These are phyloP conservation scores for Poliocrania exsul DNA, from an alignment of 2,797 vertebrate genomes.

Conservation along the genomic window DNA sequence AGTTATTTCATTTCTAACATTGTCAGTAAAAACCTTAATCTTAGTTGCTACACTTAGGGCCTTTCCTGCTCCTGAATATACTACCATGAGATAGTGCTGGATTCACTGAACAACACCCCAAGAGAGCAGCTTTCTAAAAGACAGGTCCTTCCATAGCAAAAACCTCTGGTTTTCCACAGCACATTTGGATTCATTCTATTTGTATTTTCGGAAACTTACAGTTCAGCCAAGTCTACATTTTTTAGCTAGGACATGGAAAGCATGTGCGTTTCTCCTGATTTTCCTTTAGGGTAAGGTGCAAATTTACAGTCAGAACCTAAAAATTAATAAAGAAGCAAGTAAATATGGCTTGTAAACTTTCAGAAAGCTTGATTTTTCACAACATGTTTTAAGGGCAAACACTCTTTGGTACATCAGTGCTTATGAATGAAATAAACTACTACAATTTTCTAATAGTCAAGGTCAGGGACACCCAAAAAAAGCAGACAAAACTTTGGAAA, in stretches of 20 bases:
- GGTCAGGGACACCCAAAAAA: not conserved
- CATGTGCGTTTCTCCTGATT: too few species aligned
- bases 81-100: not conserved
- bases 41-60: not conserved
- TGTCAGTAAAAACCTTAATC: not conserved
- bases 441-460: not conserved
- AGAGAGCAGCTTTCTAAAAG: not conserved
- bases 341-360: not conserved
- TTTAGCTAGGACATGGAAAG: not conserved
- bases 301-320: not conserved
- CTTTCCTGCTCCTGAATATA: not conserved
- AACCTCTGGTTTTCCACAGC: not conserved
- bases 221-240: not conserved
- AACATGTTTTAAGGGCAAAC: not conserved
- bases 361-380: constrained; percentile 1
- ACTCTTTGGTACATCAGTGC: not conserved
- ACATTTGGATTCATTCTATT: not conserved
- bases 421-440: not conserved
- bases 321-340: not conserved
- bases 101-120: not conserved
- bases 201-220: not conserved
- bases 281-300: too few species aligned
- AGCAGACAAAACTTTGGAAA: not conserved
- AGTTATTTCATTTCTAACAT: not conserved
- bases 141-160: not conserved